phyloP scores from a whole-genome alignment of 2,113 vertebrate genomes.

The Syngnathus scovelli region DNA sequence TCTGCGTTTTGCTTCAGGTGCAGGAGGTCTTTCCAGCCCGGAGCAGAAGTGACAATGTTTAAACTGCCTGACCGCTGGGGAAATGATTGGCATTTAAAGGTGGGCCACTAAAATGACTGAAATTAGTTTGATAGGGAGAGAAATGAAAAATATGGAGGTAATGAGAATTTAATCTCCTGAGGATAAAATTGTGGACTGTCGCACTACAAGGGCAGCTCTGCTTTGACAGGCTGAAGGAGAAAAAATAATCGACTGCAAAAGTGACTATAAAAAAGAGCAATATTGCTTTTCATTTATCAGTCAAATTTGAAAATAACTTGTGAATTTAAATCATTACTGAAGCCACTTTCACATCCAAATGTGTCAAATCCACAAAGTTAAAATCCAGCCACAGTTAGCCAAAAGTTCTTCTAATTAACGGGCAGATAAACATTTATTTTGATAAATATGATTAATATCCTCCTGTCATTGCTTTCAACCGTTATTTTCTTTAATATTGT shows the following conservation, averaged over 20 bases:
- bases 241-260: not conserved
- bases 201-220: not conserved
- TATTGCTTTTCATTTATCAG: not conserved
- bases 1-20: slow-evolving; percentile 41
- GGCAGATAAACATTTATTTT: no score
- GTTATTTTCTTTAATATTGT: no score
- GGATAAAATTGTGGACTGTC: not conserved
- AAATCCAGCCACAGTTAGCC: no score
- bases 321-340: not conserved
- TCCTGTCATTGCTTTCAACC: no score
- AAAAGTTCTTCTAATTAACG: no score
- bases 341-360: not conserved
- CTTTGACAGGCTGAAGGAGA: not conserved
- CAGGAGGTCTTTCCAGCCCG: slow-evolving; percentile 31
- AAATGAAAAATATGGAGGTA: slow-evolving; percentile 12
- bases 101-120: slow-evolving; percentile 1
- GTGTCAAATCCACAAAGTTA: no score
- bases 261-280: not conserved
- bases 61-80: slow-evolving; percentile 35
- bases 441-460: no score
- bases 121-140: slow-evolving; percentile 6
- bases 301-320: not conserved
- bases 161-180: slow-evolving; percentile 7
- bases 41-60: slow-evolving; percentile 26
- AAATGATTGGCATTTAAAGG: slow-evolving; percentile 36